Evolutionary conservation across 2,797 vertebrate genomes (phyloP).

Genomic region (Carcharodon carcharias): DNA sequence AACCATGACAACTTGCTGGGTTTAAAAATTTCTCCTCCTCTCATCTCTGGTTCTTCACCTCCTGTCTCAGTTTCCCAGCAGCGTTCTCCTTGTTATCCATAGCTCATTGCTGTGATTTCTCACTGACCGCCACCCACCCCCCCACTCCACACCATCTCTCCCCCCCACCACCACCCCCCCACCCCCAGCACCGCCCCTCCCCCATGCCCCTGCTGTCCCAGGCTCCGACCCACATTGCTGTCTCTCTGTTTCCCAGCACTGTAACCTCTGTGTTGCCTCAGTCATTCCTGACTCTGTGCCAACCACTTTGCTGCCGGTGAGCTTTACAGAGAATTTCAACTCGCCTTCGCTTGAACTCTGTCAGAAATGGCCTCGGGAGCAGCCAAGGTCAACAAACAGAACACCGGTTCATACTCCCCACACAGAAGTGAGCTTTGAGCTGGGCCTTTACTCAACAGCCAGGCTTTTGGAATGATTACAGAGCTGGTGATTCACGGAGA

Average conservation of each 20-base stretch:
- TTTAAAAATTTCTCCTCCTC: not conserved
- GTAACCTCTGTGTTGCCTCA: not conserved
- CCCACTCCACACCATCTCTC: too few species aligned
- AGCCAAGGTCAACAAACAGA: not conserved
- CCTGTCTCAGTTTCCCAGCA: not conserved
- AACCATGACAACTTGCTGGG: not conserved
- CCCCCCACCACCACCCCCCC: too few species aligned
- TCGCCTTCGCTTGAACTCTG: not conserved
- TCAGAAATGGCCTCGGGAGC: not conserved
- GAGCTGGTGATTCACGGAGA: not conserved
- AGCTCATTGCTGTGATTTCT: not conserved
- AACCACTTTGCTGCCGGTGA: not conserved
- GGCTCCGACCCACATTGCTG: not conserved
- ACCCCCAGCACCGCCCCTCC: too few species aligned
- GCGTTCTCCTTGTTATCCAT: not conserved
- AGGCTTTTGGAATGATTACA: not conserved
- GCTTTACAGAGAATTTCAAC: not conserved
- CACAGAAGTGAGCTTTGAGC: not conserved
- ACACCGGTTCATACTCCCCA: not conserved
- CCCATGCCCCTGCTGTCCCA: too few species aligned
- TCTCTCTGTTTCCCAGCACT: not conserved
- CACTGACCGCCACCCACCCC: not conserved
- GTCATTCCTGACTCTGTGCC: not conserved
- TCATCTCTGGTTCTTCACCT: not conserved
- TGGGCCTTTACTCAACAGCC: not conserved